Conservation (phyloP, 2,113 vertebrate species). For the Lycaon pictus region DNA sequence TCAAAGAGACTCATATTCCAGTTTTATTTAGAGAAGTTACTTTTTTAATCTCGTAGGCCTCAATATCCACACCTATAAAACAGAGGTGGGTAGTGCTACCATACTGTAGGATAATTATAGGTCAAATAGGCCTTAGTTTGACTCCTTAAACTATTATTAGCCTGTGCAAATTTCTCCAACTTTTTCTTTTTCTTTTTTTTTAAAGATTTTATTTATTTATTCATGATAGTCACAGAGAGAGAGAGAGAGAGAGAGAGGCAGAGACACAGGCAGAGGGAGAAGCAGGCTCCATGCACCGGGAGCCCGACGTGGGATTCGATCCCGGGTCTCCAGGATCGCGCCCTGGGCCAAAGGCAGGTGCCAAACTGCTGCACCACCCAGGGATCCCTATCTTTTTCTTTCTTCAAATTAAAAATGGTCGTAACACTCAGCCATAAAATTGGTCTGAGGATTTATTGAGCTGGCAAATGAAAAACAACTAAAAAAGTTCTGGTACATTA, state of each 20-base stretch:
- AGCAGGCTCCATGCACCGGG: too few species aligned
- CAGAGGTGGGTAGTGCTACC: not conserved
- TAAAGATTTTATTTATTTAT: too few species aligned
- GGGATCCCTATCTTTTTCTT: not conserved
- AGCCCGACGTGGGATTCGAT: too few species aligned
- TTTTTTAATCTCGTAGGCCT: slow-evolving; percentile 17
- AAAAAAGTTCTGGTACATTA: slow-evolving; percentile 48
- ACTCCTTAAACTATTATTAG: slow-evolving; percentile 19
- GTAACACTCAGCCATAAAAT: slow-evolving; percentile 30
- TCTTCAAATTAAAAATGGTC: slow-evolving; percentile 35
- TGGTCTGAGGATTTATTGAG: slow-evolving; percentile 33
- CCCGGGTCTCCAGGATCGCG: too few species aligned
- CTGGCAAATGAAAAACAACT: slow-evolving; percentile 44
- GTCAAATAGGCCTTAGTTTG: not conserved
- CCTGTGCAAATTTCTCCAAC: not conserved
- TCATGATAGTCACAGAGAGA: too few species aligned
- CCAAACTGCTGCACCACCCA: too few species aligned
- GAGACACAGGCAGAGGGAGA: too few species aligned
- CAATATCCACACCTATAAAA: not conserved
- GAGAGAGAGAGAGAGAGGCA: too few species aligned
- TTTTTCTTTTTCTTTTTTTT: not conserved
- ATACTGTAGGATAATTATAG: not conserved
- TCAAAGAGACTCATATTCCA: not conserved
- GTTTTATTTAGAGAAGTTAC: slow-evolving; percentile 12
- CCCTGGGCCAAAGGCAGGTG: too few species aligned